phyloP scores from a whole-genome alignment of 53 echinoderm and acorn worm genomes.

The Temnopleurus reevesii region DNA sequence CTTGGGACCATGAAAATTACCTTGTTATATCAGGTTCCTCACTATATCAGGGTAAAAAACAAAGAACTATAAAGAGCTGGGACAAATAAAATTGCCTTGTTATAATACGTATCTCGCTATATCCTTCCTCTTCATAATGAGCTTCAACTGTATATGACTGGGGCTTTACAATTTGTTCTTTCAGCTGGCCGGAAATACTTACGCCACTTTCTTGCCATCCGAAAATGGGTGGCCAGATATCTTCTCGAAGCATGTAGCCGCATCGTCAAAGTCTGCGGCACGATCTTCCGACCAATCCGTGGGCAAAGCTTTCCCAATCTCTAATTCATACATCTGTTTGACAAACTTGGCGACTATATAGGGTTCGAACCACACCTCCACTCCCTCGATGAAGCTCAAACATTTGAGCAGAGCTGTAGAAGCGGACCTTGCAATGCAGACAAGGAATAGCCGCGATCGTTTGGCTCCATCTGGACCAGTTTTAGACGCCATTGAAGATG shows the following conservation, averaged over 20 bases:
- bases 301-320: neutral
- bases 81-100: too few species aligned
- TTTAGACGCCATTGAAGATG: neutral
- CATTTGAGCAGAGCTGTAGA: conserved; percentile 42
- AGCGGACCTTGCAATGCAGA: conserved; percentile 1
- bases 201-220: conserved; percentile 7
- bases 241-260: neutral
- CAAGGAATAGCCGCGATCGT: conserved; percentile 14
- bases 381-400: conserved; percentile 27
- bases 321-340: neutral
- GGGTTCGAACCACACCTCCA: conserved; percentile 43
- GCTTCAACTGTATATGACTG: too few species aligned
- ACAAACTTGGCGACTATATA: neutral
- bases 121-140: too few species aligned
- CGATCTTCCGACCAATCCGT: conserved; percentile 17
- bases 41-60: too few species aligned
- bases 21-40: too few species aligned
- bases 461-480: neutral
- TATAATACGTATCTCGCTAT: too few species aligned
- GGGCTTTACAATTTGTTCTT: too few species aligned
- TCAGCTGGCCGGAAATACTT: too few species aligned
- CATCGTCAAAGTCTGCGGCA: neutral
- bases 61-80: too few species aligned
- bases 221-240: neutral
- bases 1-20: too few species aligned